Base-by-base conservation (phyloP, 2,797 vertebrate species). In the Decapterus maruadsi region DNA sequence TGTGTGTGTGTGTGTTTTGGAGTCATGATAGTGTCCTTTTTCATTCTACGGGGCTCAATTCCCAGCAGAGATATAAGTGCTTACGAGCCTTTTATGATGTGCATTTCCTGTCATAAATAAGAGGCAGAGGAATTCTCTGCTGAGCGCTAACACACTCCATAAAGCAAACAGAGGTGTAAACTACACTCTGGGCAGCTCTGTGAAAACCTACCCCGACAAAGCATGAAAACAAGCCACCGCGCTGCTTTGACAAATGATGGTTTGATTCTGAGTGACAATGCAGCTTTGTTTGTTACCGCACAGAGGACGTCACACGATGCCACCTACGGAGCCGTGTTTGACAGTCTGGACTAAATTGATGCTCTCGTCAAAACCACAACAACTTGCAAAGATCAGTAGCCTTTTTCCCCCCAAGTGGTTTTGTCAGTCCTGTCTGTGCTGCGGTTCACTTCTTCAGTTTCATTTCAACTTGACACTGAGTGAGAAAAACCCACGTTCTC, bases 91-190 rank as follows among this genome's bases (percentile, higher is more conserved):
- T 93, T 93, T 92, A 94, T 88, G 88, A 94, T 85, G 87, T 87
- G 92, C 90, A 90, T 92, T 94, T 95, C 94, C 93, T 94, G 93
- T 88, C 92, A 92, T 93, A 94, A 94, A 95, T 86, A 93, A 86
- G 82, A 77, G 70, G 77, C 75, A 53, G 87, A 82, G 87, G 87
- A 91, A 90, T 83, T 84, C 90, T 89, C 81, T 1, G 62, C 83
- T 80, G 81, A 90, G 84, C 26, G 55, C 75, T 80, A 87, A 90
- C 90, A 91, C 89, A 87, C 83, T 82, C 75, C 85, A 83, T 86
- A 89, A 92, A 93, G 36, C 82, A 88, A 88, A 87, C 84, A 83
- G 85, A 86, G 84, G 87, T 88, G 90, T 85, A 81, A 90, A 89
- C 77, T 75, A 64, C 68, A 84, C 70, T 78, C 48, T 9, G 61